Evolutionary conservation across 1,140 invertebrate species (phyloP).

Genomic region (Pogonomyrmex californicus): DNA sequence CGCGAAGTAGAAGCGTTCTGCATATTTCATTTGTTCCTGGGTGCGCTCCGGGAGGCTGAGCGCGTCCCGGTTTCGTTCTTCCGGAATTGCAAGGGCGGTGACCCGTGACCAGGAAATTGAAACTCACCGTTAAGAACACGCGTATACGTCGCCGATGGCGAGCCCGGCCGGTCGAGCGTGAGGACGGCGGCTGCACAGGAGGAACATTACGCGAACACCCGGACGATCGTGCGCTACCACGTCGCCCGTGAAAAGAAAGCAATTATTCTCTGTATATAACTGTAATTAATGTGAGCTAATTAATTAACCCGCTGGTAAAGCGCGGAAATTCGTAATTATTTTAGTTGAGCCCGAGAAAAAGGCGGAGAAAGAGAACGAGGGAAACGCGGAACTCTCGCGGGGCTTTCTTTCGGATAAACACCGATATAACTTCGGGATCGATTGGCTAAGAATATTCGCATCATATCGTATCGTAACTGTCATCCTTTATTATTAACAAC

Average conservation of each 20-base stretch:
- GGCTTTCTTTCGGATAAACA: neutral
- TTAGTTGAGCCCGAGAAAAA: neutral
- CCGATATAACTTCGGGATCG: neutral
- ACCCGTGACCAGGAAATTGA: conserved; percentile 65
- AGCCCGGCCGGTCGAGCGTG: neutral
- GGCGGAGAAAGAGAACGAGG: neutral
- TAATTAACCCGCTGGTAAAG: conserved; percentile 36
- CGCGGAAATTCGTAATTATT: conserved; percentile 37
- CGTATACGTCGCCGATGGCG: neutral
- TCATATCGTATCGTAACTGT: neutral
- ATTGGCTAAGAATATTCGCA: conserved; percentile 5
- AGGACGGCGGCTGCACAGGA: neutral
- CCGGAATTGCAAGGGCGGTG: conserved; percentile 49
- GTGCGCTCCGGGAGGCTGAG: conserved; percentile 31
- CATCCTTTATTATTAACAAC: neutral
- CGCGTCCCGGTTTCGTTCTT: conserved; percentile 30
- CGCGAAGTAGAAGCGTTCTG: conserved; percentile 63
- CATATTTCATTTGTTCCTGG: conserved; percentile 72
- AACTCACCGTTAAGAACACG: conserved; percentile 64
- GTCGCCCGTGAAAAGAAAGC: neutral
- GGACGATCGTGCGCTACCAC: neutral
- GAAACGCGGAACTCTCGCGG: no score
- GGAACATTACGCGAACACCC: neutral
- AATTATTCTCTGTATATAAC: conserved; percentile 11
- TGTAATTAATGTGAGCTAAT: conserved; percentile 49